Percentiles rank a stretch among this genome's conserved stretches.
Conservation (phyloP, 2,113 vertebrate species). For the Ceuthmochares aereus region DNA sequence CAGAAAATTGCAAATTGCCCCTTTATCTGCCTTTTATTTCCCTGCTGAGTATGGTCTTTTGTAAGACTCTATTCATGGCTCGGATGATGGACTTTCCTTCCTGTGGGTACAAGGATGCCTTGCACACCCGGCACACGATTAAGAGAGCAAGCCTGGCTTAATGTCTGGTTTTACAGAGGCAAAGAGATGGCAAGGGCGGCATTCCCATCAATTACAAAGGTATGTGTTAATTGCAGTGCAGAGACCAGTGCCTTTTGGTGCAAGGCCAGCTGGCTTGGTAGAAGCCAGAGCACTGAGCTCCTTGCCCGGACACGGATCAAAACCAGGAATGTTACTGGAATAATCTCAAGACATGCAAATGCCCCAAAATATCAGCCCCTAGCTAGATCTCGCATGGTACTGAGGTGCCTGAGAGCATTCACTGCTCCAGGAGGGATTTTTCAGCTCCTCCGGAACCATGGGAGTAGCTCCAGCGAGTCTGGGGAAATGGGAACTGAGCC, state of each 20-base stretch:
- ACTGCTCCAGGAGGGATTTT: neutral
- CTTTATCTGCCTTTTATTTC: constrained; percentile 49
- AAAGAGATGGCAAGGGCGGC: neutral
- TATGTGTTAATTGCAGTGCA: neutral
- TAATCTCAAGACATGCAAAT: neutral
- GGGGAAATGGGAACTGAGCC: neutral
- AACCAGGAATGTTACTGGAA: neutral
- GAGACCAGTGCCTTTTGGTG: neutral
- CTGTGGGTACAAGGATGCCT: neutral
- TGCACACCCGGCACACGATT: neutral
- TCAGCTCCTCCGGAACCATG: neutral
- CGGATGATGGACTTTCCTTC: neutral
- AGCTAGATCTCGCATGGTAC: neutral
- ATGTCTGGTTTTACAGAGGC: neutral
- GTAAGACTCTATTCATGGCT: constrained; percentile 41
- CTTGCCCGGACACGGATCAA: fast-evolving
- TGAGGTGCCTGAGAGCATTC: neutral
- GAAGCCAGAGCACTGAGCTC: neutral
- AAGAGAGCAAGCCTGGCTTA: neutral
- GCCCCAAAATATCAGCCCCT: neutral
- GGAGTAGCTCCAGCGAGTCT: fast-evolving
- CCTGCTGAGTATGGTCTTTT: neutral
- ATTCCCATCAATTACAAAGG: neutral
- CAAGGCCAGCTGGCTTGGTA: neutral
- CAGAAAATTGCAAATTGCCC: neutral